These are phyloP conservation scores for Ailurus styani DNA, from an alignment of 2,113 vertebrate genomes.

Conservation along the genomic window DNA sequence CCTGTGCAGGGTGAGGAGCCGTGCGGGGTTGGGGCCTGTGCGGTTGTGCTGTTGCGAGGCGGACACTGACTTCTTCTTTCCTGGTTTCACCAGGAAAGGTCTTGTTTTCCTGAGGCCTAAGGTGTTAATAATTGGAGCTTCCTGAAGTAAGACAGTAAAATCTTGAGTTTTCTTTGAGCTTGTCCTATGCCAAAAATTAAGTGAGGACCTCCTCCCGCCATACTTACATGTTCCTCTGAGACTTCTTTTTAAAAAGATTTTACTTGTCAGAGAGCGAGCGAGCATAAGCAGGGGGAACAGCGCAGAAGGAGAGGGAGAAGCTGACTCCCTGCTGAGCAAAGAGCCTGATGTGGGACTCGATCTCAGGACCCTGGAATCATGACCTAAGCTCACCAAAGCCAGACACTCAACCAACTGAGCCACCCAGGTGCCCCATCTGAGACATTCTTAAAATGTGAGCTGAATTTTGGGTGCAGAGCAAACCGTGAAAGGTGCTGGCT, in stretches of 20 bases:
- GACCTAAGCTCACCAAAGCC: no score
- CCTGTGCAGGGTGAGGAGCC: no score
- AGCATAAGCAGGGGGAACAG: no score
- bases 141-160: background rate
- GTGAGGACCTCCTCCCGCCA: fast-evolving
- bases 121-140: background rate
- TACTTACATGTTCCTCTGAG: background rate
- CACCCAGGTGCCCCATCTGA: background rate
- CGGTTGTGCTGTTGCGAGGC: fast-evolving
- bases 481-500: background rate
- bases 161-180: background rate
- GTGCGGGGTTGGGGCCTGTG: no score
- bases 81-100: background rate
- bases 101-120: background rate
- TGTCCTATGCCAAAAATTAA: background rate
- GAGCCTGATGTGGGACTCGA: no score
- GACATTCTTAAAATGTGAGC: background rate
- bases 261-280: no score
- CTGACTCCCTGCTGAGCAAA: no score
- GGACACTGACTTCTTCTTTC: background rate
- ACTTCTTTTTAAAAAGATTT: no score
- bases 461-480: background rate
- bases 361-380: no score
- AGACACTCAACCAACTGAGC: no score
- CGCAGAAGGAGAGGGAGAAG: no score